A percentile compares a stretch with the other conserved stretches of the same genome.
These are phyloP conservation scores for Ophiodon elongatus DNA, from an alignment of 2,113 vertebrate species.

Conservation along the genomic window DNA sequence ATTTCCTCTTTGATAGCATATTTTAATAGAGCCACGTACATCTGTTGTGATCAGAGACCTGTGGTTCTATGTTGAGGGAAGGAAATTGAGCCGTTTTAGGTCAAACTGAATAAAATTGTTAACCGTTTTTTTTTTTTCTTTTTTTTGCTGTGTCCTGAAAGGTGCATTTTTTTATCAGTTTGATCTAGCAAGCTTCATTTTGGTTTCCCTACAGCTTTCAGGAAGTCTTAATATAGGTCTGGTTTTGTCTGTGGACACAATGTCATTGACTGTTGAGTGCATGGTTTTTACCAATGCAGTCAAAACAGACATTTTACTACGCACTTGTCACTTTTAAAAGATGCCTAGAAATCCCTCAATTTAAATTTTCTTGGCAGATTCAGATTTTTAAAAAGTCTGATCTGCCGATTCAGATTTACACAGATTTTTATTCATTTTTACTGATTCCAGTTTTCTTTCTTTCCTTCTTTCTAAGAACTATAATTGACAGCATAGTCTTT, in stretches of 20 bases:
- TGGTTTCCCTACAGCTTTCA: slow-evolving; percentile 42
- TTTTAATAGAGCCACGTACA: slow-evolving; percentile 20
- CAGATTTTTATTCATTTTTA: no score
- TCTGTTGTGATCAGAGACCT: slow-evolving; percentile 13
- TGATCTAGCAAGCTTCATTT: slow-evolving; percentile 66
- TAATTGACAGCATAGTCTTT: not conserved
- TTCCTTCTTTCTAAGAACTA: no score
- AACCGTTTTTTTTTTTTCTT: not conserved
- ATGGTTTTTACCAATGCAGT: slow-evolving; percentile 28
- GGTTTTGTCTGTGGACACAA: slow-evolving; percentile 36
- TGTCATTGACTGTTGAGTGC: slow-evolving; percentile 43
- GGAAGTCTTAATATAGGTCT: slow-evolving; percentile 73
- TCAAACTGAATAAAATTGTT: not conserved
- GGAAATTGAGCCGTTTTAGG: slow-evolving; percentile 17
- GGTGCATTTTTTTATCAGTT: slow-evolving; percentile 73
- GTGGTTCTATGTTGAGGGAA: slow-evolving; percentile 2
- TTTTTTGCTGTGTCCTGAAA: slow-evolving; percentile 21
- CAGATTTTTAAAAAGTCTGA: not conserved
- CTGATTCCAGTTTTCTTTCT: no score
- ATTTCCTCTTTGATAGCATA: slow-evolving; percentile 47
- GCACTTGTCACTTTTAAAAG: not conserved
- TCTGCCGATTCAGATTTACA: no score
- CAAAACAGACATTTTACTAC: not conserved
- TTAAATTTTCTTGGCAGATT: not conserved
- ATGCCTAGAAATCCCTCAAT: not conserved